Base-by-base conservation (phyloP, 2,113 vertebrate genomes). In the Vimba vimba region DNA sequence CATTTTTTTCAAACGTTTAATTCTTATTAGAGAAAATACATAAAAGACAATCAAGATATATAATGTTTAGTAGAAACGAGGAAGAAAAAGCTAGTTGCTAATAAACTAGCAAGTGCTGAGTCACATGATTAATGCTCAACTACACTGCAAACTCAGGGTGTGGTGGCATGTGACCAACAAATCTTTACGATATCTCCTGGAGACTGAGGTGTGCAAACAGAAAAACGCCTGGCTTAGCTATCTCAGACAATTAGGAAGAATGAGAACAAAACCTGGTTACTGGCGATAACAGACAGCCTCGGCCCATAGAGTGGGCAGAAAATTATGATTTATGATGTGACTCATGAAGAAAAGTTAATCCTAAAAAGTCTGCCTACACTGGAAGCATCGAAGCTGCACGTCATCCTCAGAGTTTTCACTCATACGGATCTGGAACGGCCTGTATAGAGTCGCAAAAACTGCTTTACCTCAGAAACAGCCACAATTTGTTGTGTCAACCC, bases 251-350 rank as follows among this genome's bases (percentile, higher is more conserved):
- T 91, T 92, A 87, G 87, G 83, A 60, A 90, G 68, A 25, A 68
- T 7, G 86, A 90, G 91, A 87, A 87, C 83, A 90, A 85, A 25
- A 88, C 69, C 87, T 91, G 92, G 88, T 73, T 59, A 82, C 87
- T 85, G 89, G n/a, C 82, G 91, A 94, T 93, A 92, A 93, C 90
- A 84, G 25, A 62, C 76, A 82, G 1, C 62, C n/a, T 50, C 1
- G 64, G 77, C 90, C 87, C 90, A 85, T 92, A 88, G 93, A 90
- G 91, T 90, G 69, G 89, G 86, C 84, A 86, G 86, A 89, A 86
- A 17, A n/a, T 0, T 25, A 90, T 90, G 90, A 91, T 90, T 92
- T 79, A 85, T 66, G 0, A 83, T n/a, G 75, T 85, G 90, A 92
- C 73, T 91, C 85, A 86, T 75, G 87, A 47, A 79, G 76, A 86